phyloP scores from a whole-genome alignment of 2,797 vertebrate species.

The Chelon labrosus region DNA sequence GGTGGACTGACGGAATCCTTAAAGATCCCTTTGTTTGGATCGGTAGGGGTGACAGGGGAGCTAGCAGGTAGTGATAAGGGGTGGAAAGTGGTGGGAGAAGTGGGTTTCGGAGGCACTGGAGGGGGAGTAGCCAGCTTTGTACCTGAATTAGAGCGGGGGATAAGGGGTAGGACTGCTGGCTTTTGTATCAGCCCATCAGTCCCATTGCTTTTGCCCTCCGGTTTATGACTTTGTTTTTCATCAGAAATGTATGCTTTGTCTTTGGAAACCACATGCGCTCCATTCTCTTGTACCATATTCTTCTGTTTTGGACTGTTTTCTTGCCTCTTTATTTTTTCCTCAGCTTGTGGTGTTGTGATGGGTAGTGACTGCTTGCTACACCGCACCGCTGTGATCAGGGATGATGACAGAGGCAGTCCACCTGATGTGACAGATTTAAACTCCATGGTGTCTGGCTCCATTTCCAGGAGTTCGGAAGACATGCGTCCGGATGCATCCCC shows the following conservation, averaged over 20 bases:
- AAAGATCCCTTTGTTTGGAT: slow-evolving; percentile 73
- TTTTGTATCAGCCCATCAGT: slow-evolving; percentile 42
- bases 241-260: slow-evolving; percentile 46
- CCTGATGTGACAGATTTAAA: slow-evolving; percentile 88
- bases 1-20: slow-evolving; percentile 67
- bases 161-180: slow-evolving; percentile 43
- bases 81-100: slow-evolving; percentile 65
- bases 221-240: slow-evolving; percentile 40
- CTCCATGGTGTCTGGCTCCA: slow-evolving; percentile 91
- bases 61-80: slow-evolving; percentile 76
- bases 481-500: slow-evolving; percentile 82
- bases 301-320: slow-evolving; percentile 58
- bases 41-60: slow-evolving; percentile 78
- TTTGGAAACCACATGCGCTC: slow-evolving; percentile 45
- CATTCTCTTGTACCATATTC: slow-evolving; percentile 59
- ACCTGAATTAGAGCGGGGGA: slow-evolving; percentile 73
- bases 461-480: slow-evolving; percentile 86
- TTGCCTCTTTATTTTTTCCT: slow-evolving; percentile 53
- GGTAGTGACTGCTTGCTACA: slow-evolving; percentile 69
- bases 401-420: slow-evolving; percentile 80
- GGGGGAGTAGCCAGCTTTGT: slow-evolving; percentile 73
- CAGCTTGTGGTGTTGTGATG: slow-evolving; percentile 21
- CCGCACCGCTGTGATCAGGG: slow-evolving; percentile 83
- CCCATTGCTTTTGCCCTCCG: slow-evolving; percentile 55
- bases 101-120: slow-evolving; percentile 80